Evolutionary conservation across 2,113 vertebrate species (phyloP).

Genomic region (Boleophthalmus pectinirostris): DNA sequence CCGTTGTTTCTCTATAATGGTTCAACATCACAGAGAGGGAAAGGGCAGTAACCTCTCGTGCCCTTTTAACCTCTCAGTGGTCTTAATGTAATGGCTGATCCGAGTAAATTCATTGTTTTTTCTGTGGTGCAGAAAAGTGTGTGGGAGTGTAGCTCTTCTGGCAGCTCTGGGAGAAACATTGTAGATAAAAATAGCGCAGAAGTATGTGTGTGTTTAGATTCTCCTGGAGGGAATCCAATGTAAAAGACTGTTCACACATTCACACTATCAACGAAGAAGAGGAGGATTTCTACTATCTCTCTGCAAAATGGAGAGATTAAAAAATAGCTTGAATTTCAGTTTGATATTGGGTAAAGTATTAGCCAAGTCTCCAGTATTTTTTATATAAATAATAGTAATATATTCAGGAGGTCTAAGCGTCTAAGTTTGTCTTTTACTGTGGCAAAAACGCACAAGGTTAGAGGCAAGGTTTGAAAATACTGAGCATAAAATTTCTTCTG

Average conservation of each 20-base stretch:
- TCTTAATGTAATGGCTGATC: neutral
- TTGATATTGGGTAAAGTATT: neutral
- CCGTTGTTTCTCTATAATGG: neutral
- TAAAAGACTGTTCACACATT: constrained; percentile 9
- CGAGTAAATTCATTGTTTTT: constrained; percentile 9
- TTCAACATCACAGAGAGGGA: neutral
- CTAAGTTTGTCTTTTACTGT: neutral
- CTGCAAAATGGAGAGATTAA: neutral
- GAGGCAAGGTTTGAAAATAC: neutral
- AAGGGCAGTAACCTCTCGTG: no score
- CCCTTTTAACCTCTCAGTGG: neutral
- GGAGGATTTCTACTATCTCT: neutral
- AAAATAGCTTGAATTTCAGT: neutral
- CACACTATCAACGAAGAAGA: neutral
- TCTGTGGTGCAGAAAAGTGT: neutral
- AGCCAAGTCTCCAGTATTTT: neutral
- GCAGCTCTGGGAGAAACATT: constrained; percentile 8
- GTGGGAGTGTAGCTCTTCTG: constrained; percentile 34
- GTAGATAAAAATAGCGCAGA: constrained; percentile 39
- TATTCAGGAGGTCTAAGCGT: neutral
- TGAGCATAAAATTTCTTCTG: neutral
- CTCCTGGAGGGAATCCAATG: constrained; percentile 4
- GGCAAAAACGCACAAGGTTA: neutral
- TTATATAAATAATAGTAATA: neutral
- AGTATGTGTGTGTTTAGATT: constrained; percentile 17